Evolutionary conservation across 2,888 invertebrate species (phyloP).

Genomic region (Agrypnus murinus): DNA sequence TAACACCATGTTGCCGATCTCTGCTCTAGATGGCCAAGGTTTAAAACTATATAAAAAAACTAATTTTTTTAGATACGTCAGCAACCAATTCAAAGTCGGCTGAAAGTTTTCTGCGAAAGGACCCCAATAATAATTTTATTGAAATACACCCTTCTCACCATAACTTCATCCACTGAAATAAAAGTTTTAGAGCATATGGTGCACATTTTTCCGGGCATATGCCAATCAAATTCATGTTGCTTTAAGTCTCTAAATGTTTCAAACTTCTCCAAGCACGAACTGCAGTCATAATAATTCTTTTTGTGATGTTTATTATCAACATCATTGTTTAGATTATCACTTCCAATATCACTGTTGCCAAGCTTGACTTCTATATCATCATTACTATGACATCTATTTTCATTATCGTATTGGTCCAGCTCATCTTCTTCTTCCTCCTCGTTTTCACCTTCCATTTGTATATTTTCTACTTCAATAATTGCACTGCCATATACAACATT

Average conservation of each 20-base stretch:
- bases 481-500: not conserved
- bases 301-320: not conserved
- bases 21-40: no score
- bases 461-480: not conserved
- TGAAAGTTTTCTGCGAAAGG: no score
- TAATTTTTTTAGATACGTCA: no score
- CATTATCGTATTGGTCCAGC: not conserved
- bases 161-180: constrained; percentile 28
- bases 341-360: no score
- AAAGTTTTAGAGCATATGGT: constrained; percentile 36
- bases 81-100: no score
- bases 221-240: constrained; percentile 23
- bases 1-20: no score
- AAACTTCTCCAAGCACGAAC: constrained; percentile 23
- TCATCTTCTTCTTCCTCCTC: constrained; percentile 6
- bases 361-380: not conserved
- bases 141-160: no score
- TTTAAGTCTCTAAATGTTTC: constrained; percentile 18
- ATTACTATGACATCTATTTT: no score
- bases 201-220: constrained; percentile 26
- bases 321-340: no score
- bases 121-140: no score
- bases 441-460: not conserved
- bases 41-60: no score
- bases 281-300: constrained; percentile 12